These are phyloP conservation scores for Pseudoips prasinana DNA, from an alignment of 2,888 invertebrate genomes.

Conservation along the genomic window DNA sequence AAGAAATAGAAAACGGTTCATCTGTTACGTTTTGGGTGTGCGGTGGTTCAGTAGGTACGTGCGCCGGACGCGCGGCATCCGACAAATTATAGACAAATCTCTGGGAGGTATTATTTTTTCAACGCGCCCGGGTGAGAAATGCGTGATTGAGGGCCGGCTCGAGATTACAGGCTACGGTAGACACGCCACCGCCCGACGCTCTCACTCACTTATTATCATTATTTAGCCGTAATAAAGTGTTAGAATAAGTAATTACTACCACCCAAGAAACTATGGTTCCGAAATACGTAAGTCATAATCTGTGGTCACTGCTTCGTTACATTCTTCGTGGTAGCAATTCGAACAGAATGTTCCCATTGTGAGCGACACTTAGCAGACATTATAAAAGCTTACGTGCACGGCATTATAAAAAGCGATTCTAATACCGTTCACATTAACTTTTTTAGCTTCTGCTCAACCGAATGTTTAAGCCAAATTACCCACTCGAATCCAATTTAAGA, in stretches of 20 bases:
- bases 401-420: conserved; percentile 36
- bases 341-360: conserved; percentile 22
- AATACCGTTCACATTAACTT: conserved; percentile 42
- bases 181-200: conserved; percentile 73
- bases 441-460: conserved; percentile 49
- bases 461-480: conserved; percentile 49
- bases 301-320: conserved; percentile 23
- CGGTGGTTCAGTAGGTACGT: conserved; percentile 23
- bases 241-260: conserved; percentile 71
- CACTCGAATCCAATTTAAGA: conserved; percentile 46
- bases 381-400: conserved; percentile 31
- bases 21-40: conserved; percentile 42
- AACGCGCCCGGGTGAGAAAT: conserved; percentile 80
- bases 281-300: conserved; percentile 16
- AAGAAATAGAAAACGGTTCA: conserved; percentile 53
- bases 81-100: conserved; percentile 80
- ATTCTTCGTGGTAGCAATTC: conserved; percentile 18
- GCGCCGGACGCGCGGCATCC: conserved; percentile 57
- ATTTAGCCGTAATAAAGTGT: conserved; percentile 78
- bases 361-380: conserved; percentile 28
- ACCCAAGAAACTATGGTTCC: conserved; percentile 48
- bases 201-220: conserved; percentile 72
- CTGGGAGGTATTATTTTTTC: conserved; percentile 79
- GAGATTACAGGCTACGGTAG: conserved; percentile 71
- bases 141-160: conserved; percentile 78